Percentiles rank a stretch among this genome's conserved stretches.
These are phyloP conservation scores for Eulimnadia texana DNA, from an alignment of 1,140 invertebrate genomes.

Conservation along the genomic window DNA sequence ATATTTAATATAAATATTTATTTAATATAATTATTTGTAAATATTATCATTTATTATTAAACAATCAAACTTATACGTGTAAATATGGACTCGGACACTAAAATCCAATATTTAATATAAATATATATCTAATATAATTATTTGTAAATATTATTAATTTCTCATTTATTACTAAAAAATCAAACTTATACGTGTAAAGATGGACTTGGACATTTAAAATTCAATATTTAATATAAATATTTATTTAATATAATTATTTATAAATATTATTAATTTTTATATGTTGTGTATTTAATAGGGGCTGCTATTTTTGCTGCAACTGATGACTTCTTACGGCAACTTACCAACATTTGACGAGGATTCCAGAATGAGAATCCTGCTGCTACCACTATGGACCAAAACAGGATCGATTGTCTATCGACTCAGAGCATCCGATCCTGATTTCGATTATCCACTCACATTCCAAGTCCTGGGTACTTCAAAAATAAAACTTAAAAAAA, in stretches of 20 bases:
- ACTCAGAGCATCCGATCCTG: conserved; percentile 66
- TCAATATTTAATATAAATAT: neutral
- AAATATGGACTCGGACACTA: too few species aligned
- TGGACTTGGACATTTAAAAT: neutral
- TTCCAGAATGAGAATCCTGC: conserved; percentile 58
- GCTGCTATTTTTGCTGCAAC: neutral
- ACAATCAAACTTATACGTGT: too few species aligned
- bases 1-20: neutral
- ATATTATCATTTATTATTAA: neutral
- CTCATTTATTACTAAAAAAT: too few species aligned
- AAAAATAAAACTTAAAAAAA: too few species aligned
- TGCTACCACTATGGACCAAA: conserved; percentile 63
- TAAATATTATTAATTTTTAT: neutral
- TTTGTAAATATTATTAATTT: too few species aligned
- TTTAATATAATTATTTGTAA: neutral
- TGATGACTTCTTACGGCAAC: conserved; percentile 28
- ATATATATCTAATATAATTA: too few species aligned
- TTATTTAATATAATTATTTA: neutral
- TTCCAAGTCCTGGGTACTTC: conserved; percentile 63
- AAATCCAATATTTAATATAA: too few species aligned
- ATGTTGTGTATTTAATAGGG: neutral
- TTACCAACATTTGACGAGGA: conserved; percentile 64
- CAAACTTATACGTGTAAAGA: neutral
- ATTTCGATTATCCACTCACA: conserved; percentile 67
- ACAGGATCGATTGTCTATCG: conserved; percentile 70